phyloP scores from a whole-genome alignment of 2,113 vertebrate genomes.

The Sebastes schlegelii region DNA sequence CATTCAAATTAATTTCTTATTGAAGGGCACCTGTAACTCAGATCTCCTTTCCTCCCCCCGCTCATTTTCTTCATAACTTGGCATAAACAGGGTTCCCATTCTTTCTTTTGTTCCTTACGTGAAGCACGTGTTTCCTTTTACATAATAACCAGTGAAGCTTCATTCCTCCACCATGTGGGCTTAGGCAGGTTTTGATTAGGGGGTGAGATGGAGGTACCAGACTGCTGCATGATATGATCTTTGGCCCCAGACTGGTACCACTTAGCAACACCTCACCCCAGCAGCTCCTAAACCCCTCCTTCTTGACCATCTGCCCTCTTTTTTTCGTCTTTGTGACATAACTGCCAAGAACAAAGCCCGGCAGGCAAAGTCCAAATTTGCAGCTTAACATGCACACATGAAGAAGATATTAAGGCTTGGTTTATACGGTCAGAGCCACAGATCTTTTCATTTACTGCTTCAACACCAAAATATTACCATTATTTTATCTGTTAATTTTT shows the following conservation, averaged over 20 bases:
- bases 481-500: background rate
- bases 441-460: background rate
- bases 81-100: conserved; percentile 33
- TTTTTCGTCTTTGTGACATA: conserved; percentile 12
- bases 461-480: background rate
- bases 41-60: background rate
- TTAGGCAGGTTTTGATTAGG: conserved; percentile 48
- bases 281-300: background rate
- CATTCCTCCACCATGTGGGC: conserved; percentile 32
- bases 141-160: conserved; percentile 38
- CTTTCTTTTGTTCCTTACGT: conserved; percentile 17
- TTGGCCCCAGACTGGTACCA: conserved; percentile 58
- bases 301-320: conserved; percentile 29
- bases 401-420: background rate
- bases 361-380: conserved; percentile 6
- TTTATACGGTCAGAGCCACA: background rate
- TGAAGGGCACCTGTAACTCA: conserved; percentile 4
- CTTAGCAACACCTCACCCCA: conserved; percentile 47
- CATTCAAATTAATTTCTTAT: background rate
- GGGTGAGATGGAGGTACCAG: conserved; percentile 39
- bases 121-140: conserved; percentile 44
- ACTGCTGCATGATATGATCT: conserved; percentile 44
- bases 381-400: conserved; percentile 14
- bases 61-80: conserved; percentile 40
- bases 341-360: conserved; percentile 31